Evolutionary conservation across 2,888 invertebrate species (phyloP), one percentile per base, ranked within the genome.

Genomic region (Dendrolimus pini): DNA sequence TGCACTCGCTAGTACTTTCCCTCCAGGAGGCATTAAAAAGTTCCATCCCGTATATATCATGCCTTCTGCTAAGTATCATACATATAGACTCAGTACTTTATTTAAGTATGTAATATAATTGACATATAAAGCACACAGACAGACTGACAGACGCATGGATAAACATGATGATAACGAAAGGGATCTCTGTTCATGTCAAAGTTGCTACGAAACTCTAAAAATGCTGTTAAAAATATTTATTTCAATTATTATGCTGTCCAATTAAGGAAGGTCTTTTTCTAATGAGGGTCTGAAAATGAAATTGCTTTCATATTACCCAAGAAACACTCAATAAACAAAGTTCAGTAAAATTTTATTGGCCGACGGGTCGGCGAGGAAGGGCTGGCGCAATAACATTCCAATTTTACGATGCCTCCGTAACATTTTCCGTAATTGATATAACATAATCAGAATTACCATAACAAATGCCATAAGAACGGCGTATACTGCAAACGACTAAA

Each of bases 401-500:
- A 47, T 47, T 47, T 47, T 47, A 47, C 47, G 47, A 47, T 47
- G 47, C 54, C 54, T 7, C 41, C 41, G 18, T 41, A 41, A 54
- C 30, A 41, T 54, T 61, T 62, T 54, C 56, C 61, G 55, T 65
- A 66, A 68, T 65, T 68, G 65, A 59, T 63, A 64, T 66, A 60
- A 61, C 64, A 66, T 66, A 65, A 65, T 63, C 59, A 60, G 52
- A 60, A 64, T 64, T 66, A 63, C 63, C 65, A 65, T 66, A 47
- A 47, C 47, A 47, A 47, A 47, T 9, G 47, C 68, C 12, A 47
- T 47, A 47, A 47, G 47, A 12, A 47, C 47, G 9, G 47, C 12
- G 9, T 10, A 10, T 47, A 47, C 47, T 47, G 3, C 12, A 47
- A 12, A 47, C 47, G 9, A 7, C 3, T 10, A 47, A 2, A 47